Conservation (phyloP, 2,797 vertebrate species). For the Limnodromus scolopaceus region DNA sequence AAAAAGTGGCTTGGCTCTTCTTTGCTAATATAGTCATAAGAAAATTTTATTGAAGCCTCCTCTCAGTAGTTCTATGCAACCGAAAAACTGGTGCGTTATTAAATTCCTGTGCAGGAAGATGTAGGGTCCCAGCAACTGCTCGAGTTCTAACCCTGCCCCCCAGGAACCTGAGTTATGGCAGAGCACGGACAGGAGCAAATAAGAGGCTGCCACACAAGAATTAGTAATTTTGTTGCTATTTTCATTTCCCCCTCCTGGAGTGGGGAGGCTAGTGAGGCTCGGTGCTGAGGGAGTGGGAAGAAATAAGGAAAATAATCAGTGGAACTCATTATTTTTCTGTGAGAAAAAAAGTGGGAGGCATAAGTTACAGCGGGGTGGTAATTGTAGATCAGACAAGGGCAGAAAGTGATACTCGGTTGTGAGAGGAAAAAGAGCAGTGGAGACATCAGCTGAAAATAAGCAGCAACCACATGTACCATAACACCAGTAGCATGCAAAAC, state of each 20-base stretch:
- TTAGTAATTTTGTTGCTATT: slow-evolving; percentile 8
- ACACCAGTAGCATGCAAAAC: background rate
- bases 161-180: background rate
- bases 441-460: slow-evolving; percentile 28
- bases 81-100: background rate
- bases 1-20: background rate
- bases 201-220: background rate
- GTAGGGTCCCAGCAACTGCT: background rate
- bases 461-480: background rate
- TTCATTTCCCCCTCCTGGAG: background rate
- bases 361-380: slow-evolving; percentile 4
- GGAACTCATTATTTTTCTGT: slow-evolving; percentile 40
- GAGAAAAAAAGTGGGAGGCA: slow-evolving; percentile 56
- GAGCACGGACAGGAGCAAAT: background rate
- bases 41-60: background rate
- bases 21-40: background rate
- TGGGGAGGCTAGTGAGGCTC: background rate
- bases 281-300: slow-evolving; percentile 28
- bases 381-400: slow-evolving; percentile 32
- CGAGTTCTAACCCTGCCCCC: background rate
- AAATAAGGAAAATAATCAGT: slow-evolving; percentile 50
- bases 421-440: slow-evolving; percentile 56
- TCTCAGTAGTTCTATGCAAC: background rate
- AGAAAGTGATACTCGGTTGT: slow-evolving; percentile 38
- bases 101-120: background rate